Evolutionary conservation across 2,888 invertebrate genomes (phyloP).

Genomic region (Gibbula magus): DNA sequence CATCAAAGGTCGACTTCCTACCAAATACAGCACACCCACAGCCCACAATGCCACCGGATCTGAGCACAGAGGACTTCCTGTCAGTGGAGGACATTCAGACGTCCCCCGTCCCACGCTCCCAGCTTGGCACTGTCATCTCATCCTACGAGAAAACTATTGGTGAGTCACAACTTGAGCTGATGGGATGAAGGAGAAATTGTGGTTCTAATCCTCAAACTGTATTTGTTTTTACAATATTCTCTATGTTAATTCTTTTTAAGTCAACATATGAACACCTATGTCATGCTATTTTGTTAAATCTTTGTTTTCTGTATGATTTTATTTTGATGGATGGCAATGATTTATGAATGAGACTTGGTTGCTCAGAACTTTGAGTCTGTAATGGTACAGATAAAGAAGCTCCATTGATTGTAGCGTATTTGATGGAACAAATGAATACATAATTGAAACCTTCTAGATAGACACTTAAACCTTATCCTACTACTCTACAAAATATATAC

Average conservation of each 20-base stretch:
- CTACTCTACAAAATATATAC: too few relatives aligned
- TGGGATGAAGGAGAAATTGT: background rate
- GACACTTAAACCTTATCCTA: too few relatives aligned
- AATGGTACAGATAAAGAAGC: too few relatives aligned
- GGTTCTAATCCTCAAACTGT: background rate
- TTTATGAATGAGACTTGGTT: too few relatives aligned
- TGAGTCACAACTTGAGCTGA: slow-evolving; percentile 34
- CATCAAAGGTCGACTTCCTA: slow-evolving; percentile 70
- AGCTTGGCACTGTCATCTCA: slow-evolving; percentile 68
- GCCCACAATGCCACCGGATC: slow-evolving; percentile 68
- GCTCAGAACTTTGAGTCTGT: too few relatives aligned
- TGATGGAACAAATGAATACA: too few relatives aligned
- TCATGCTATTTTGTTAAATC: too few relatives aligned
- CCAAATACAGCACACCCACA: slow-evolving; percentile 69
- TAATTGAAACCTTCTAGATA: too few relatives aligned
- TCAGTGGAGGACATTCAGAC: slow-evolving; percentile 68
- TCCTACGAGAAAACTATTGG: slow-evolving; percentile 74
- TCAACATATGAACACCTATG: too few relatives aligned
- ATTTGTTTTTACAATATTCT: background rate
- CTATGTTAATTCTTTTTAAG: background rate
- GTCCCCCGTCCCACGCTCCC: slow-evolving; percentile 67
- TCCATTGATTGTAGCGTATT: too few relatives aligned
- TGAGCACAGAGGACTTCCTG: slow-evolving; percentile 62
- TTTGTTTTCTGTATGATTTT: too few relatives aligned
- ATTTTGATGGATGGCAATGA: too few relatives aligned